These are phyloP conservation scores for Augochlorella aurata DNA, from an alignment of 2,888 invertebrate genomes.

Conservation along the genomic window DNA sequence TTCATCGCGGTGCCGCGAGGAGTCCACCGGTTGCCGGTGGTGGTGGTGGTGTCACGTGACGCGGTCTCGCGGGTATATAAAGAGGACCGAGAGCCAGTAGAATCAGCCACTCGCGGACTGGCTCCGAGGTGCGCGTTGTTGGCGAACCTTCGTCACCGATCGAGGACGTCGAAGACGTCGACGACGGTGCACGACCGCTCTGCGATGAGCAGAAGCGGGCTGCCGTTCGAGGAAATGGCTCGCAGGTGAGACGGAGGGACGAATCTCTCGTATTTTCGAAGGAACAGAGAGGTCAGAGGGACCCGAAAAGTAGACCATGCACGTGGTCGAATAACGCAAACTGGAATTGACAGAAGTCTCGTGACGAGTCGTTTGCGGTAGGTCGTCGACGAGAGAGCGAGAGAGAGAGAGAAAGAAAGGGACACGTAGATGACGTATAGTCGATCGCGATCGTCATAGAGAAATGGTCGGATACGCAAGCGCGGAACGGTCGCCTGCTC, in stretches of 20 bases:
- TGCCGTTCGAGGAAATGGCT: conserved; percentile 32
- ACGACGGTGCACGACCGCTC: neutral
- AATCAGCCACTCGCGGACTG: conserved; percentile 77
- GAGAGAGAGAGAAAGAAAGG: neutral
- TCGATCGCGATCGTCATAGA: conserved; percentile 24
- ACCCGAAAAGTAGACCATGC: conserved; percentile 36
- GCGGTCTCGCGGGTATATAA: conserved; percentile 74
- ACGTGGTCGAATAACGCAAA: conserved; percentile 20
- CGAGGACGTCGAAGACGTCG: neutral
- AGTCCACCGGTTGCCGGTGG: conserved; percentile 41
- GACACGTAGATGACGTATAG: conserved; percentile 52
- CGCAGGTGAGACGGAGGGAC: neutral
- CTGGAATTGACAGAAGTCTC: conserved; percentile 26
- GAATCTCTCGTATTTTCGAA: no score
- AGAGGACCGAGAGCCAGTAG: conserved; percentile 61
- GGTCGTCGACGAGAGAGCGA: conserved; percentile 34
- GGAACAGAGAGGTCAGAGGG: neutral
- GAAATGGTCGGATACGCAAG: conserved; percentile 33
- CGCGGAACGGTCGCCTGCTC: conserved; percentile 44
- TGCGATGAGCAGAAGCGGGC: conserved; percentile 13
- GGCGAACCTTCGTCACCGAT: conserved; percentile 23
- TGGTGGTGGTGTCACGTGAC: conserved; percentile 69
- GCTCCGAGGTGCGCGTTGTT: conserved; percentile 62
- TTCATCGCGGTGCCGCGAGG: conserved; percentile 27
- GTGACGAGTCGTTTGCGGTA: conserved; percentile 43